Base-by-base conservation (phyloP, 2,113 vertebrate genomes). In the Oryzias celebensis region DNA sequence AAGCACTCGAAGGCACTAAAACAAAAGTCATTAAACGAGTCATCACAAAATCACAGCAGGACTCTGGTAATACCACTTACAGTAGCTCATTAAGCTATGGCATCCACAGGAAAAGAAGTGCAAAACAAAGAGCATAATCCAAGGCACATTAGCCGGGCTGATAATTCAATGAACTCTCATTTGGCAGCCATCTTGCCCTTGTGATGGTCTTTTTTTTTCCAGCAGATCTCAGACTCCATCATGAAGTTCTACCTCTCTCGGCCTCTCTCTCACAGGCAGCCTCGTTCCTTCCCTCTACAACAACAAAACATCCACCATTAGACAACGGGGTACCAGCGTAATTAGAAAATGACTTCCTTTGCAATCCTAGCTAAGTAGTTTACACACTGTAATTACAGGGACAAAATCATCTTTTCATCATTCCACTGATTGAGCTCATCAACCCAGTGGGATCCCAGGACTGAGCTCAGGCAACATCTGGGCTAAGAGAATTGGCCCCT, bases 291-390 rank as follows among this genome's bases (percentile, higher is more conserved):
- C 61, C 76, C 81, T 85, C 74, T 78, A 88, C 96, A 96, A 96
- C 95, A 95, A 95, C 94, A 96, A 96, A 98, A 95, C 95, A 96
- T 94, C 94, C 95, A 96, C 96, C 96, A 98, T 98, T 98, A 98
- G 96, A 96, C 96, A 96, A 96, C 95, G 95, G 95, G 96, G 94
- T 96, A 95, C 94, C 95, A 86, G 95, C 95, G 92, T 97, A 98
- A 97, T 97, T 98, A 96, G 96, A 98, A 98, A 98, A 98, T 98
- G 95, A 96, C 96, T 98, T 98, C 96, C 96, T 98, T 97, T 96
- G 96, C 95, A 97, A 98, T 97, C 95, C 94, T 95, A 94, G 96
- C 95, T 98, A 98, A 98, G 96, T 98, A 98, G 95, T 98, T 98
- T 98, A 98, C 95, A 98, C 95, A 96, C 95, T 96, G 96, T 90